Evolutionary conservation across 2,797 vertebrate species (phyloP), one percentile per base, ranked within the genome.

Genomic region (Hyperoplus lanceolatus): DNA sequence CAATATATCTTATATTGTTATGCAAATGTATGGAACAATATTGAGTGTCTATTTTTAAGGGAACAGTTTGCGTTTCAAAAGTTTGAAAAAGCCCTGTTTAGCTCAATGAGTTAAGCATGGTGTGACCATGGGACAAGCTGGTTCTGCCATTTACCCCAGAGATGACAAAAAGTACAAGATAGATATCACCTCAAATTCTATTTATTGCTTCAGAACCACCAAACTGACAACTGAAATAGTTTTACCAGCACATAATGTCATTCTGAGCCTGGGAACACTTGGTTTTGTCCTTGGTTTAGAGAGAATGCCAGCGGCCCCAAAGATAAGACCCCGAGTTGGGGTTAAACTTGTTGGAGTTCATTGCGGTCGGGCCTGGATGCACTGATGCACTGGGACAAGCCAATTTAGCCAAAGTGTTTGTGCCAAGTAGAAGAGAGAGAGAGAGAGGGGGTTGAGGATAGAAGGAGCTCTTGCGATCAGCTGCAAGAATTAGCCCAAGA

Each of bases 401-500:
- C 85, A 70, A 65, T 86, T 90, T 78, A 81, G 53, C 81, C 85
- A 62, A 83, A 83, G 90, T 60, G 80, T 81, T 86, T 77, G 38
- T 74, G 89, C 87, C 87, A 84, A 92, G 83, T 62, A 43, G 63
- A 80, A 29, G 29, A 29, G 29, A 29, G 29, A 29, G 29, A 29
- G 29, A 29, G 29, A 29, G 29, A 29, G 29, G 29, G 29, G 29
- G 29, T 3, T 29, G 29, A 29, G 29, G 29, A 29, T 29, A 29
- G 29, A 3, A 29, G 70, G 74, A 84, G 86, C 86, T 88, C 82
- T 85, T 62, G 69, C 63, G 75, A 87, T 88, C 87, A 83, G 90
- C 90, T 68, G 39, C 89, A 77, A 80, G 89, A 92, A 90, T 94
- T 91, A 93, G 87, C 83, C 78, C 79, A 51, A 79, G 90, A 89